Conservation (phyloP, 2,888 invertebrate species). For the Cloeon dipterum region DNA sequence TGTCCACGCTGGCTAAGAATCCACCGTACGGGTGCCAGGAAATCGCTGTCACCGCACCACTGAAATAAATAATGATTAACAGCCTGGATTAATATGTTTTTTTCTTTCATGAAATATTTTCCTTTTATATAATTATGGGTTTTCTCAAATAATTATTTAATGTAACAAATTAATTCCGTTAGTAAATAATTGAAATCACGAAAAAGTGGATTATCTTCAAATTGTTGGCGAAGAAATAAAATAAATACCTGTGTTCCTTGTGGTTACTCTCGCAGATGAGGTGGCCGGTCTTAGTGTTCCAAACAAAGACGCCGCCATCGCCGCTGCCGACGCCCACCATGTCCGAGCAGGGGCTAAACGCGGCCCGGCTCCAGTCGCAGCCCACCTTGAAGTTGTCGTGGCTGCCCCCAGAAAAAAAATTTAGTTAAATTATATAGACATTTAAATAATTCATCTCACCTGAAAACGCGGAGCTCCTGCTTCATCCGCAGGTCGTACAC, state of each 20-base stretch:
- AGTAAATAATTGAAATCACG: too few relatives aligned
- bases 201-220: too few relatives aligned
- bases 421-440: not conserved
- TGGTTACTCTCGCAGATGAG: constrained; percentile 40
- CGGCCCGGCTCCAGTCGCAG: constrained; percentile 82
- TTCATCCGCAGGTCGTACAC: constrained; percentile 88
- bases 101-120: too few relatives aligned
- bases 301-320: constrained; percentile 79
- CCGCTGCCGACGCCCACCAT: constrained; percentile 78
- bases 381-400: constrained; percentile 89
- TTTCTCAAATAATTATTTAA: too few relatives aligned
- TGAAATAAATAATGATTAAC: constrained; percentile 16
- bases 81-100: not conserved
- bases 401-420: constrained; percentile 26
- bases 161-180: too few relatives aligned
- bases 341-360: constrained; percentile 76
- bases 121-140: too few relatives aligned
- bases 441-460: constrained; percentile 27
- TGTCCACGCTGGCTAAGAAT: constrained; percentile 60
- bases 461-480: constrained; percentile 70
- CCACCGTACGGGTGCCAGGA: constrained; percentile 72
- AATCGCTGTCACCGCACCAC: constrained; percentile 65
- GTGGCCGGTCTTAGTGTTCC: constrained; percentile 58
- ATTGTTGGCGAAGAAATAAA: too few relatives aligned
- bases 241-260: constrained; percentile 63